Percentiles rank a stretch among this genome's conserved stretches.
Conservation (phyloP, 2,888 invertebrate species). For the Rhyacophila evoluta region DNA sequence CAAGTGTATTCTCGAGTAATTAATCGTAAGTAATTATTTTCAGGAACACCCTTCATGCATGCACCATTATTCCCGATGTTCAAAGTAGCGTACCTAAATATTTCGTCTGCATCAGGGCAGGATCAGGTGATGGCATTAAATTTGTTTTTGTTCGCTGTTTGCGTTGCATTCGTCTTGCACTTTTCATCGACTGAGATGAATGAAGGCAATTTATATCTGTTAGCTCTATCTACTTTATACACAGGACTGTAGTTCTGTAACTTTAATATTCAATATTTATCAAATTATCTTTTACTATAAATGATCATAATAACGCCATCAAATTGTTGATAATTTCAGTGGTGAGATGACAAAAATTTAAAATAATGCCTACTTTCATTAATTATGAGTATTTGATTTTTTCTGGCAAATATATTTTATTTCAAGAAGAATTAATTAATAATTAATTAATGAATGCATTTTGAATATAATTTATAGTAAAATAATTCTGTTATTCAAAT, state of each 20-base stretch:
- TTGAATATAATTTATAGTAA: too few relatives aligned
- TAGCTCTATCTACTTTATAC: neutral
- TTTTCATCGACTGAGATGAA: slow-evolving; percentile 20
- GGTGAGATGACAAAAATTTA: too few relatives aligned
- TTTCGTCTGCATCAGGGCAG: neutral
- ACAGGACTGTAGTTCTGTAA: neutral
- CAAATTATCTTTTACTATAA: too few relatives aligned
- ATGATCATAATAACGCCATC: too few relatives aligned
- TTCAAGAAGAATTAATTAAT: too few relatives aligned
- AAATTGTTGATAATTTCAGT: too few relatives aligned
- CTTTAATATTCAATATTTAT: too few relatives aligned
- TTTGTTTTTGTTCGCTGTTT: neutral
- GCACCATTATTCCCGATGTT: neutral
- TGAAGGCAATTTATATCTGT: slow-evolving; percentile 22
- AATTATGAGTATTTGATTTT: too few relatives aligned
- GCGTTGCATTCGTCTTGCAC: slow-evolving; percentile 15
- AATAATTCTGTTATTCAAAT: too few relatives aligned
- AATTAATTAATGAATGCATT: too few relatives aligned
- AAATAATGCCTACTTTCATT: too few relatives aligned
- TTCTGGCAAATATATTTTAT: too few relatives aligned
- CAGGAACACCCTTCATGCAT: neutral
- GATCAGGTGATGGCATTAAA: neutral
- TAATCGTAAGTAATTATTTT: neutral
- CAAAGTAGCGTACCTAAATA: neutral
- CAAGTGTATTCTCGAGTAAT: neutral